Percentiles rank a stretch among this genome's conserved stretches.
These are phyloP conservation scores for Ectropis grisescens DNA, from an alignment of 1,140 invertebrate genomes.

Conservation along the genomic window DNA sequence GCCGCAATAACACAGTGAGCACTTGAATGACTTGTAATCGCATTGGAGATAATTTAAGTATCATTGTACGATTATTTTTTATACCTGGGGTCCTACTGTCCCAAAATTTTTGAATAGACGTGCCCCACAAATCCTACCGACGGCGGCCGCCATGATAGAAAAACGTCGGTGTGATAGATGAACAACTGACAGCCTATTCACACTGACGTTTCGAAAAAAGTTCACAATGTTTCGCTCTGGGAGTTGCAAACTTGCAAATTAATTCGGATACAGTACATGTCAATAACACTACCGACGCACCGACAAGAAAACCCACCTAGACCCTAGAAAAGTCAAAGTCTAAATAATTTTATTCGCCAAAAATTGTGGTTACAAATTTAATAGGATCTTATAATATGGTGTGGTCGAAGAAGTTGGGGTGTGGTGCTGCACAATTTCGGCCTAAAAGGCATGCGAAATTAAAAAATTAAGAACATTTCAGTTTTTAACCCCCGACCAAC, in stretches of 20 bases:
- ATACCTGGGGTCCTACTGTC: conserved; percentile 57
- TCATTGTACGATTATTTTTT: conserved; percentile 19
- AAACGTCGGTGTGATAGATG: conserved; percentile 60
- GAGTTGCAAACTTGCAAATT: not conserved
- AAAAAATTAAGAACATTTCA: no score
- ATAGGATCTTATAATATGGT: no score
- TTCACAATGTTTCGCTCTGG: no score
- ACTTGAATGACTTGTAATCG: conserved; percentile 8
- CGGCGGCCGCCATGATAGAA: conserved; percentile 84
- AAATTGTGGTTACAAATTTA: no score
- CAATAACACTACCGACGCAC: no score
- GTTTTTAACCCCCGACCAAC: no score
- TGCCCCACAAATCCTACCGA: conserved; percentile 85
- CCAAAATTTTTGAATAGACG: conserved; percentile 77
- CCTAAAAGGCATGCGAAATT: no score
- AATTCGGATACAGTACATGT: no score
- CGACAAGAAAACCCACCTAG: not conserved
- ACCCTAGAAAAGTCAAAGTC: no score
- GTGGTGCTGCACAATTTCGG: no score
- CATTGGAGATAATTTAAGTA: not conserved
- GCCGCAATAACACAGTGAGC: conserved; percentile 14
- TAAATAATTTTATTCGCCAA: no score
- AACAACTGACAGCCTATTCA: conserved; percentile 39
- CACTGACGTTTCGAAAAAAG: conserved; percentile 29
- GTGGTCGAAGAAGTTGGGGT: no score